Percentiles rank a stretch among this genome's conserved stretches.
Conservation (phyloP, 2,113 vertebrate species). For the Centropus unirufus region DNA sequence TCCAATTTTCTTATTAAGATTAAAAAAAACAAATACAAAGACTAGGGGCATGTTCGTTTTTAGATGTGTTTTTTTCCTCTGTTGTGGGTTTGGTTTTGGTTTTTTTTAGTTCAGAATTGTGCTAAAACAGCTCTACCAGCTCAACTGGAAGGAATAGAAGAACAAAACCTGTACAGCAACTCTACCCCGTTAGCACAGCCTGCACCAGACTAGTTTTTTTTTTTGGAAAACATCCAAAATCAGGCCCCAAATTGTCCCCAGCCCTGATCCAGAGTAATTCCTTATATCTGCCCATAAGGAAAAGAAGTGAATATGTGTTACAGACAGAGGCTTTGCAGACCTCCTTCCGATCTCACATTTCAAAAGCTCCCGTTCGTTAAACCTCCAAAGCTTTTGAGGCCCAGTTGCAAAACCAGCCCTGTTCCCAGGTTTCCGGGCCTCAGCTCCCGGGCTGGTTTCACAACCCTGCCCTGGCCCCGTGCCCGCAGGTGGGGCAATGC, state of each 20-base stretch:
- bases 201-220: not conserved
- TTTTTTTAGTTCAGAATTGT: not conserved
- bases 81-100: too few species aligned
- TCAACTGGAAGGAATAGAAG: not conserved
- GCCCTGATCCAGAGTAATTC: not conserved
- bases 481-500: not conserved
- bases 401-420: not conserved
- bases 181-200: accelerated
- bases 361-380: not conserved
- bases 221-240: not conserved
- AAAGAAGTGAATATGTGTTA: accelerated
- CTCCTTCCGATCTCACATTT: accelerated
- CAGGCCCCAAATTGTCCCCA: not conserved
- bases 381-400: not conserved
- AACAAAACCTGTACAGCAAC: not conserved
- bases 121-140: not conserved
- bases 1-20: not conserved
- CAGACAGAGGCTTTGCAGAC: too few species aligned
- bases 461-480: not conserved
- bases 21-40: not conserved
- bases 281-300: not conserved
- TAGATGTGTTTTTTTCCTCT: not conserved
- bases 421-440: not conserved
- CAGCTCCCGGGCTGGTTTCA: not conserved
- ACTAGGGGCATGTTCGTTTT: not conserved